These are phyloP conservation scores for Sericinus montela DNA, from an alignment of 2,888 invertebrate species.

Conservation along the genomic window DNA sequence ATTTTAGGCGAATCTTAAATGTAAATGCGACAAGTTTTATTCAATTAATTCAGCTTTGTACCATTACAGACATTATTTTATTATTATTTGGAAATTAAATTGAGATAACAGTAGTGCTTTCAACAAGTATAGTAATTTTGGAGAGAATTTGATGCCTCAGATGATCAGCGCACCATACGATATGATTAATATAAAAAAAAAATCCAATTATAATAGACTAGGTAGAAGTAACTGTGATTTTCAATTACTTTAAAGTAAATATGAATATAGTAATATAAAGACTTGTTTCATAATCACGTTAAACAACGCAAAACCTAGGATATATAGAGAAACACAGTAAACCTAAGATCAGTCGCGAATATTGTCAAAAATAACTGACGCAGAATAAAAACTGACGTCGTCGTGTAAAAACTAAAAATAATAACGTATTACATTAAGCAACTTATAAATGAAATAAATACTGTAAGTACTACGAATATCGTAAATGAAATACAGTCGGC, in stretches of 20 bases:
- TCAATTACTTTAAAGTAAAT: not conserved
- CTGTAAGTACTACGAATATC: conserved; percentile 71
- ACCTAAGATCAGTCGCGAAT: conserved; percentile 53
- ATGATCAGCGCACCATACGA: not conserved
- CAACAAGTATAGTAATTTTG: too few relatives aligned
- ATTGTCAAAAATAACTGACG: conserved; percentile 37
- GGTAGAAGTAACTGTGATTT: not conserved
- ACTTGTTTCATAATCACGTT: not conserved
- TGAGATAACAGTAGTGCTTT: too few relatives aligned
- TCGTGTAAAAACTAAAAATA: conserved; percentile 22
- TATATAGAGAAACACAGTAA: conserved; percentile 1
- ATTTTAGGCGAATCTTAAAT: too few relatives aligned
- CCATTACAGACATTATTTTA: too few relatives aligned
- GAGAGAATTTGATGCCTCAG: too few relatives aligned
- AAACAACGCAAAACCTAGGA: conserved; percentile 8
- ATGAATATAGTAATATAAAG: not conserved
- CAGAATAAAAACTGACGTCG: conserved; percentile 18
- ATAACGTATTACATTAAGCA: conserved; percentile 39
- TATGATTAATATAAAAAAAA: conserved; percentile 6
- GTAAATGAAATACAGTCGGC: conserved; percentile 23
- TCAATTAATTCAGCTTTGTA: too few relatives aligned
- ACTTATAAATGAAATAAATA: conserved; percentile 75
- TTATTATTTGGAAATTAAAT: too few relatives aligned
- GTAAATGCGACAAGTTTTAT: too few relatives aligned
- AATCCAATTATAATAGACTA: conserved; percentile 15